phyloP scores from a whole-genome alignment of 2,797 vertebrate species.

The Champsocephalus esox region DNA sequence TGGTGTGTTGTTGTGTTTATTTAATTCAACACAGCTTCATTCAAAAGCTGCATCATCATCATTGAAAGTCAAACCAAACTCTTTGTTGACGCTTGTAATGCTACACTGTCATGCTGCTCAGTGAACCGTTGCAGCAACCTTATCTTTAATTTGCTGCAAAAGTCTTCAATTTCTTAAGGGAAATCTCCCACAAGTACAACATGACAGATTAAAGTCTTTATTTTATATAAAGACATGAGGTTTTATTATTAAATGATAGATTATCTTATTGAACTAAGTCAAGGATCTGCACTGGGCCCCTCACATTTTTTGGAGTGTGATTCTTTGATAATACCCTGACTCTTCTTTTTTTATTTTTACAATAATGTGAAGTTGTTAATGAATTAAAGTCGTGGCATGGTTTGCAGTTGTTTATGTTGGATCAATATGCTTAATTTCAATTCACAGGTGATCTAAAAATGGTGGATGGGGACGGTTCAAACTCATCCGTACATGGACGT shows the following conservation, averaged over 20 bases:
- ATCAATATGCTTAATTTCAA: conserved; percentile 38
- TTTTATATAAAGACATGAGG: neutral
- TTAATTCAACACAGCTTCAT: neutral
- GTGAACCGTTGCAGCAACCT: neutral
- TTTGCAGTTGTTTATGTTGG: neutral
- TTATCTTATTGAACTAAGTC: conserved; percentile 22
- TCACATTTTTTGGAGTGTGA: conserved; percentile 4
- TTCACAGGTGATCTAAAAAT: conserved; percentile 57
- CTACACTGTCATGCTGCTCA: neutral
- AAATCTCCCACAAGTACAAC: neutral
- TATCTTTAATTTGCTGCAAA: neutral
- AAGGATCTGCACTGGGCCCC: conserved; percentile 13
- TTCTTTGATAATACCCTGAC: neutral
- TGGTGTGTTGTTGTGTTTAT: neutral
- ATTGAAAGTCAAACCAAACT: neutral
- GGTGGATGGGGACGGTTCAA: conserved; percentile 47
- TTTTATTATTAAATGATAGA: conserved; percentile 38
- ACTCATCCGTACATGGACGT: conserved; percentile 42
- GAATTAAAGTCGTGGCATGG: neutral
- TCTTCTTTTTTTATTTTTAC: neutral
- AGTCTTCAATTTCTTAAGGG: neutral
- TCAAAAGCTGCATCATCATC: neutral
- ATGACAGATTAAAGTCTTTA: neutral
- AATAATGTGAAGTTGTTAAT: neutral
- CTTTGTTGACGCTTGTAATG: neutral